phyloP scores from a whole-genome alignment of 2,113 vertebrate species.

The Heteronetta atricapilla region DNA sequence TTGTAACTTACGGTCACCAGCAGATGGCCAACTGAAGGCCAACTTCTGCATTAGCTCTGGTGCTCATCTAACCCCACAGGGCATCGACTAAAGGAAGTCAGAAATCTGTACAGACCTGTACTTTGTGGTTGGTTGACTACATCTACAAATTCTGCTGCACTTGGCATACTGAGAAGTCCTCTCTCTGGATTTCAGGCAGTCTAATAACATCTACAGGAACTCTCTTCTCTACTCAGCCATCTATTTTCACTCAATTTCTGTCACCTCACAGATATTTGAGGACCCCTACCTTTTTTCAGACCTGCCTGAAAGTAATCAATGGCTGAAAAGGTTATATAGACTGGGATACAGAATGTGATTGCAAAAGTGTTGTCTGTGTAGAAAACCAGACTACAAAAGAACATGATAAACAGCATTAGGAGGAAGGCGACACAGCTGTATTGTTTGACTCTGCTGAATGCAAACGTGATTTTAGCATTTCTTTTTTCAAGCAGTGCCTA shows the following conservation, averaged over 20 bases:
- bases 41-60: not conserved
- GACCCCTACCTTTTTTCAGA: not conserved
- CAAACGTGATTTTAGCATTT: slow-evolving; percentile 30
- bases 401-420: not conserved
- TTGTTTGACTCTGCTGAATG: not conserved
- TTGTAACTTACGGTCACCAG: not conserved
- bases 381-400: not conserved
- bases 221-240: not conserved
- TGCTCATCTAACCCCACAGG: not conserved
- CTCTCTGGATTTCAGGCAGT: not conserved
- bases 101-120: not conserved
- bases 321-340: not conserved
- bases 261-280: not conserved
- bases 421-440: not conserved
- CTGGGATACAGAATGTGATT: not conserved
- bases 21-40: not conserved
- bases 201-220: not conserved
- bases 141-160: not conserved
- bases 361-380: not conserved
- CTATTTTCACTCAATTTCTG: not conserved
- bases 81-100: not conserved
- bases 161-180: not conserved
- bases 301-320: not conserved
- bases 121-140: not conserved
- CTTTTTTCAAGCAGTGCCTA: not conserved